Percentiles rank a stretch among this genome's conserved stretches.
Conservation (phyloP, 1,140 invertebrate genomes). For the Drosophila aff. region DNA sequence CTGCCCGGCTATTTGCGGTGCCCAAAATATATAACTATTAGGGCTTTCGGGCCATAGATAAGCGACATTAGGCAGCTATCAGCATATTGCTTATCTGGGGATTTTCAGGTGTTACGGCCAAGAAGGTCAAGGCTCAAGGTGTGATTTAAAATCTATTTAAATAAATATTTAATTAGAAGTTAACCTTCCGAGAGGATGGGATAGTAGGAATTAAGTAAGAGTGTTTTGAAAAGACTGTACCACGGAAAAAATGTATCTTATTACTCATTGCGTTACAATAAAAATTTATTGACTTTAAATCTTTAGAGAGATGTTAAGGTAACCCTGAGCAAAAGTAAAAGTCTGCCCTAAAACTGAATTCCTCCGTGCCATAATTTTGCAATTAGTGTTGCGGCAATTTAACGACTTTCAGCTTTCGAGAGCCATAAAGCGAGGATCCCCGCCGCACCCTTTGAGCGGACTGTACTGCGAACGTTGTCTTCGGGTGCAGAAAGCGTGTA, state of each 20-base stretch:
- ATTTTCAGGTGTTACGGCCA: constrained; percentile 28
- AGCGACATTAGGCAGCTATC: constrained; percentile 19
- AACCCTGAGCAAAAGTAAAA: constrained; percentile 35
- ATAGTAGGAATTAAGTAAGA: too few species aligned
- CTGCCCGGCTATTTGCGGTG: constrained; percentile 8
- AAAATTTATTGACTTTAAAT: neutral
- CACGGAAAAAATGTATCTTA: neutral
- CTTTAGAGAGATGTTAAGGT: neutral
- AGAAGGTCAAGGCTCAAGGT: constrained; percentile 38
- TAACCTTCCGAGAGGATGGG: neutral
- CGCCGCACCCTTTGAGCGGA: constrained; percentile 28
- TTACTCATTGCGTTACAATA: neutral
- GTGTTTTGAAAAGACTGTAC: neutral
- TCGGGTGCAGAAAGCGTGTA: constrained; percentile 73
- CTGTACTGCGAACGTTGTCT: constrained; percentile 33
- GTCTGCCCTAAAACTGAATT: constrained; percentile 1
- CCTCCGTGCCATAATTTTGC: constrained; percentile 16
- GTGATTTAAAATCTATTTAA: constrained; percentile 20
- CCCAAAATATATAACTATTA: constrained; percentile 44
- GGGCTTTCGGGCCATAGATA: constrained; percentile 32
- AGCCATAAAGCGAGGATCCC: constrained; percentile 21
- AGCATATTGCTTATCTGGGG: constrained; percentile 44
- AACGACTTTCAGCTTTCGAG: constrained; percentile 39
- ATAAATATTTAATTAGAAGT: constrained; percentile 24
- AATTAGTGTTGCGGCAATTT: constrained; percentile 21